A percentile compares a stretch with the other conserved stretches of the same genome.
Evolutionary conservation across 2,797 vertebrate species (phyloP).

Genomic region (Neosilurus mollespiculum): DNA sequence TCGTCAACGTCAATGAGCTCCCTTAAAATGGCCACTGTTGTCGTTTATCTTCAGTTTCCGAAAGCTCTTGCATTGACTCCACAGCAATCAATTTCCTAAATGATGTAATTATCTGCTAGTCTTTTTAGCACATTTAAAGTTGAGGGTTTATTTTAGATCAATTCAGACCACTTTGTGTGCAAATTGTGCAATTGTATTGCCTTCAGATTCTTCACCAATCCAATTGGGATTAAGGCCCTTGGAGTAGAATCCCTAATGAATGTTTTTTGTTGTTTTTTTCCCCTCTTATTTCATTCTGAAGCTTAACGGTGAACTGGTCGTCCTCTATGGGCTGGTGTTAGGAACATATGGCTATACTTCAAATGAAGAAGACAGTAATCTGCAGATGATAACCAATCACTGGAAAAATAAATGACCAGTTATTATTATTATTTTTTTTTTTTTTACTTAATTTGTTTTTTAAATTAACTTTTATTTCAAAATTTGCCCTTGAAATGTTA

Average conservation of each 20-base stretch:
- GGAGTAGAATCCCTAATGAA: slow-evolving; percentile 79
- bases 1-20: slow-evolving; percentile 67
- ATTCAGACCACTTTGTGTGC: slow-evolving; percentile 94
- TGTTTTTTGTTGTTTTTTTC: slow-evolving; percentile 35
- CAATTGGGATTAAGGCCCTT: slow-evolving; percentile 77
- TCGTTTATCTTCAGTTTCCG: slow-evolving; percentile 90
- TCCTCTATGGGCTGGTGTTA: slow-evolving; percentile 45
- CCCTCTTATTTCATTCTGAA: slow-evolving; percentile 21
- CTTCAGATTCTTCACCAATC: slow-evolving; percentile 85
- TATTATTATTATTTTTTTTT: neutral
- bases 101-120: slow-evolving; percentile 94
- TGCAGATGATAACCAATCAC: slow-evolving; percentile 25
- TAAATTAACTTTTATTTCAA: neutral
- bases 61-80: slow-evolving; percentile 92
- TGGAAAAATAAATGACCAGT: neutral
- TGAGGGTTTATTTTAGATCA: slow-evolving; percentile 97
- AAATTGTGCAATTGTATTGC: slow-evolving; percentile 91
- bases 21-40: slow-evolving; percentile 81
- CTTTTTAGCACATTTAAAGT: slow-evolving; percentile 87
- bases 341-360: slow-evolving; percentile 37
- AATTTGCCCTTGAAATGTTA: neutral
- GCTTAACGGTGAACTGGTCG: slow-evolving; percentile 46
- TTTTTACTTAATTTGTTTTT: neutral
- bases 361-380: slow-evolving; percentile 37
- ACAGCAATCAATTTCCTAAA: slow-evolving; percentile 95